Conservation (phyloP, 2,888 invertebrate genomes). For the Pimpla rufipes region DNA sequence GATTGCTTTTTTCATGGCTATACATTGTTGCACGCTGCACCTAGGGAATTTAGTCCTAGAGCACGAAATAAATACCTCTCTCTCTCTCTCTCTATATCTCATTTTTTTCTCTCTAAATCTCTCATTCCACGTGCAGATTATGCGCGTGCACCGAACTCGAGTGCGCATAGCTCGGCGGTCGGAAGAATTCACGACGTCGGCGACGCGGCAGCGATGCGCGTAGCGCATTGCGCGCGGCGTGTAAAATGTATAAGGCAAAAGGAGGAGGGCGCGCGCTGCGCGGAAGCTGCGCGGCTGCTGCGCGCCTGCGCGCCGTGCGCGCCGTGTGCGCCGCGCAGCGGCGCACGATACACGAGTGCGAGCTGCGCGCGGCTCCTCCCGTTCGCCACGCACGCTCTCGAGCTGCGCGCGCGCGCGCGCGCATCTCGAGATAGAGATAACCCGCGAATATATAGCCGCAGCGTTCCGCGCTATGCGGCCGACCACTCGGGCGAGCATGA, state of each 20-base stretch:
- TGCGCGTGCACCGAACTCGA: not conserved
- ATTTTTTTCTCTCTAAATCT: no score
- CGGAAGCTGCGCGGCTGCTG: conserved; percentile 38
- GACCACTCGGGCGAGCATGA: conserved; percentile 62
- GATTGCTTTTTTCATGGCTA: no score
- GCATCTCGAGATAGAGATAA: conserved; percentile 59
- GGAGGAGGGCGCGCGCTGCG: conserved; percentile 20
- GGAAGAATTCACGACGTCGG: conserved; percentile 9
- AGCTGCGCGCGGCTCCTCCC: conserved; percentile 39
- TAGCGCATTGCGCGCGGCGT: not conserved
- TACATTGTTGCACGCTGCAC: no score
- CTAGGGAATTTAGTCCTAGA: no score
- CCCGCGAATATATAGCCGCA: conserved; percentile 59
- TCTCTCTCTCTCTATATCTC: no score
- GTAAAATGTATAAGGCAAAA: conserved; percentile 20
- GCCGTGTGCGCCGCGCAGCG: no score
- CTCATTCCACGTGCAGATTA: not conserved
- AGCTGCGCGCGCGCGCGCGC: conserved; percentile 15
- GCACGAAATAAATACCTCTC: no score
- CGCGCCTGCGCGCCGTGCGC: conserved; percentile 1
- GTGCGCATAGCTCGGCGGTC: not conserved
- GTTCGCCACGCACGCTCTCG: conserved; percentile 34
- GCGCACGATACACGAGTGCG: conserved; percentile 8
- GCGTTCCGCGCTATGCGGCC: conserved; percentile 40
- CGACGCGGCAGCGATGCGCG: not conserved